Base-by-base conservation (phyloP, 2,888 invertebrate genomes). In the Epiperipatus broadwayi region DNA sequence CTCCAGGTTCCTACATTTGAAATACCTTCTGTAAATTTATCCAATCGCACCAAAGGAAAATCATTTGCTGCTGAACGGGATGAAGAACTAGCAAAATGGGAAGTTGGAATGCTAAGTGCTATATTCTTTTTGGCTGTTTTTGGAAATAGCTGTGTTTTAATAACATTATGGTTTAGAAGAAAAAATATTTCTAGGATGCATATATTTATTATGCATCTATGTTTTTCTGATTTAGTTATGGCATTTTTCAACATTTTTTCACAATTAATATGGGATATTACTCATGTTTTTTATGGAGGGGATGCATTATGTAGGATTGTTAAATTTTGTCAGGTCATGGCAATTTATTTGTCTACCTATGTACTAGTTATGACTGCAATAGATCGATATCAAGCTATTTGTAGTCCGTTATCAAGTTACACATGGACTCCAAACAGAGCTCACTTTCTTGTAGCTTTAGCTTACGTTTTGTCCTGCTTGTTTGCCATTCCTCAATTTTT, bases 231-330 rank as follows among this genome's bases (percentile, higher is more conserved):
- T 52, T 60, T 76, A 31, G 64, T 72, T 37, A 75, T 73, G 2
- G 76, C 72, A 1, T 59, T 75, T 45, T 65, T 75, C 46, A 72
- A 74, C 51, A 70, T 73, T 4, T 55, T 75, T n/a, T 73, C 77
- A 0, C 75, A 77, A 54, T 54, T 75, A 14, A 63, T 65, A 7
- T 73, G 73, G 73, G 72, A 74, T 42, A 61, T 72, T 21, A 72
- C 71, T 1, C 66, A 56, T 47, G 54, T 61, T 44, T 66, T 59
- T 48, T 44, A 53, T 38, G 42, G 49, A 21, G 70, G 70, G 2
- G 58, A 60, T 31, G 44, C 66, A 19, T 54, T 70, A 41, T 72
- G 72, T 53, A 71, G 71, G 52, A 40, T 68, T 21, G 67, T 75
- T 39, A 73, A 71, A 52, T 75, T 69, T 52, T 60, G 67, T 12